phyloP scores from a whole-genome alignment of 2,797 vertebrate species.

The Macroramphosus scolopax region DNA sequence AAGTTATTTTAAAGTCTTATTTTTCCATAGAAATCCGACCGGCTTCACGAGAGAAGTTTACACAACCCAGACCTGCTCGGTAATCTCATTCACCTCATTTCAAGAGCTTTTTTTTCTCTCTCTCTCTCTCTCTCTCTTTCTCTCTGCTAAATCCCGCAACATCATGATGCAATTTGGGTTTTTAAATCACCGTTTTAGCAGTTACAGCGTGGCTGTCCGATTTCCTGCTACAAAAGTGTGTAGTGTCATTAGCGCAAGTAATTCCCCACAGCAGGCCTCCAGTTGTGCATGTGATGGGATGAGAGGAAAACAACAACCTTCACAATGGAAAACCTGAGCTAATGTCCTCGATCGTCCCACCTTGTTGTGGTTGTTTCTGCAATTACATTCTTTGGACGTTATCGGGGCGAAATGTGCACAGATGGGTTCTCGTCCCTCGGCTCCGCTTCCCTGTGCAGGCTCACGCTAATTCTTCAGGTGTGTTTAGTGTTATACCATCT shows the following conservation, averaged over 20 bases:
- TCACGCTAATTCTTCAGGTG: constrained; percentile 35
- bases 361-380: constrained; percentile 71
- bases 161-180: constrained; percentile 84
- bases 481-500: constrained; percentile 43
- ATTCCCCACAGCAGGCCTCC: constrained; percentile 80
- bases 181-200: constrained; percentile 82
- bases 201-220: constrained; percentile 79
- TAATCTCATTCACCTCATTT: constrained; percentile 44
- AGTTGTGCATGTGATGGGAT: constrained; percentile 75
- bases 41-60: constrained; percentile 53
- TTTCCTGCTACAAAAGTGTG: constrained; percentile 84
- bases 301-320: constrained; percentile 60
- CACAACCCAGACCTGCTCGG: constrained; percentile 45
- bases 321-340: constrained; percentile 76
- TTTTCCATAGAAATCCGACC: no score
- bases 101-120: constrained; percentile 17
- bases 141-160: constrained; percentile 62
- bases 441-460: no score
- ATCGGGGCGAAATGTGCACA: constrained; percentile 53
- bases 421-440: no score
- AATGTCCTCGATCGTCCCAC: constrained; percentile 63
- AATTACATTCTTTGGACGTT: constrained; percentile 61
- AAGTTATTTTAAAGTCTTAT: constrained; percentile 62
- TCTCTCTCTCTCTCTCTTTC: background rate
- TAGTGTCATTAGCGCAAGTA: constrained; percentile 78